Conservation (phyloP, 2,797 vertebrate genomes). For the Rhabdomys pumilio region DNA sequence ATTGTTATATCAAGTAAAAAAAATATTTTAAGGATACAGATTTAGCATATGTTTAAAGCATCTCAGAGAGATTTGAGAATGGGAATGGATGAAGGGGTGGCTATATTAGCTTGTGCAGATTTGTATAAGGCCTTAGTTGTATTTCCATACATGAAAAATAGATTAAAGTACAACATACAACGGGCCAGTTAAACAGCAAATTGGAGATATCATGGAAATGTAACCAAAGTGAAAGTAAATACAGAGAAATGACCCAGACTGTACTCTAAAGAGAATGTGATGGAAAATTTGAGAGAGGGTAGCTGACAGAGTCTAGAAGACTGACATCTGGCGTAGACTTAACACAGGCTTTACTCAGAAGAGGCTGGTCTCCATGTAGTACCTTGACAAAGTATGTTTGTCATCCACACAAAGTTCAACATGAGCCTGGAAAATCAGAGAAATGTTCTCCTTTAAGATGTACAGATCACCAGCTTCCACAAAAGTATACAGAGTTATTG, state of each 20-base stretch:
- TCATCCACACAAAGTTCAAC: not conserved
- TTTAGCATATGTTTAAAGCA: conserved; percentile 1
- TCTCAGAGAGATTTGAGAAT: not conserved
- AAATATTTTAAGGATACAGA: not conserved
- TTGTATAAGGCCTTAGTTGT: conserved; percentile 13
- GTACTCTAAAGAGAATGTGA: not conserved
- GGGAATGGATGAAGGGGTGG: not conserved
- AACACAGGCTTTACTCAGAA: not conserved
- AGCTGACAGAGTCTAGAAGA: not conserved
- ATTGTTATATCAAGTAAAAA: not conserved
- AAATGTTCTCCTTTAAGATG: not conserved
- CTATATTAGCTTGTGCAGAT: not conserved
- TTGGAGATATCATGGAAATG: conserved; percentile 15
- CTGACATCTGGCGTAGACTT: not conserved
- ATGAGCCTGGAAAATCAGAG: not conserved
- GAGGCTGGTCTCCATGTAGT: not conserved
- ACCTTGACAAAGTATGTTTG: not conserved
- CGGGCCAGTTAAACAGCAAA: conserved; percentile 6
- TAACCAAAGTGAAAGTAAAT: not conserved
- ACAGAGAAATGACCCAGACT: conserved; percentile 40
- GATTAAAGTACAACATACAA: conserved; percentile 39
- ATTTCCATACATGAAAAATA: not conserved
- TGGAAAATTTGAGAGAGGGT: not conserved
- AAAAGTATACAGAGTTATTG: not conserved
- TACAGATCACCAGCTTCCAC: not conserved